A percentile compares a stretch with the other conserved stretches of the same genome.
phyloP scores from a whole-genome alignment of 2,888 invertebrate species.

The Thera britannica region DNA sequence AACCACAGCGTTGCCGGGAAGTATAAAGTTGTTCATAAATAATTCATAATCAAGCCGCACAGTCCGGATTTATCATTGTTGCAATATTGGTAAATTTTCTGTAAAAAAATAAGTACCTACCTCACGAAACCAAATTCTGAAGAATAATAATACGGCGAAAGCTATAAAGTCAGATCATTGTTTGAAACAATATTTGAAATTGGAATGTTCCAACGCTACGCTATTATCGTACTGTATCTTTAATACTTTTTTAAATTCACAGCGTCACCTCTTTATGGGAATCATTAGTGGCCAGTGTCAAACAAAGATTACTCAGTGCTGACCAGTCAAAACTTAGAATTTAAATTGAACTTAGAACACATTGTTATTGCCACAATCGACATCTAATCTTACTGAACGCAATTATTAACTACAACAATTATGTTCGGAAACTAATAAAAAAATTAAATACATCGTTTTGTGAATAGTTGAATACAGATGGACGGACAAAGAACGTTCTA shows the following conservation, averaged over 20 bases:
- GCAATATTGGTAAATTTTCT: slow-evolving; percentile 54
- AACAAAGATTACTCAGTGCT: slow-evolving; percentile 41
- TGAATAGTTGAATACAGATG: slow-evolving; percentile 59
- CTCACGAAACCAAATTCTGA: slow-evolving; percentile 3
- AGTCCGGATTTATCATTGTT: slow-evolving; percentile 57
- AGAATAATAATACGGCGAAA: slow-evolving; percentile 6
- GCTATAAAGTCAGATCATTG: not conserved
- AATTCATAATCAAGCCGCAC: slow-evolving; percentile 63
- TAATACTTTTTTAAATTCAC: slow-evolving; percentile 43
- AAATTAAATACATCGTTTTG: slow-evolving; percentile 67
- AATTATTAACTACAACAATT: slow-evolving; percentile 80
- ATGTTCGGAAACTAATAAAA: slow-evolving; percentile 55
- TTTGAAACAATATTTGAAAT: not conserved
- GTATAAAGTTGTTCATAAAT: slow-evolving; percentile 81
- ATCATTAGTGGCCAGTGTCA: slow-evolving; percentile 54
- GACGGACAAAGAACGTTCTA: slow-evolving; percentile 68
- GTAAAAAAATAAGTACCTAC: slow-evolving; percentile 21
- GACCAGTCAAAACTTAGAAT: slow-evolving; percentile 52
- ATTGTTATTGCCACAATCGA: slow-evolving; percentile 57
- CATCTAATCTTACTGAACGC: slow-evolving; percentile 56
- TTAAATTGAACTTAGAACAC: slow-evolving; percentile 54
- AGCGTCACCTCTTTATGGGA: slow-evolving; percentile 47
- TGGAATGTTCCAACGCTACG: not conserved
- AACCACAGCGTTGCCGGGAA: slow-evolving; percentile 56
- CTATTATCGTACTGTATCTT: not conserved